Conservation (phyloP, 2,888 invertebrate species). For the Melieria picta region DNA sequence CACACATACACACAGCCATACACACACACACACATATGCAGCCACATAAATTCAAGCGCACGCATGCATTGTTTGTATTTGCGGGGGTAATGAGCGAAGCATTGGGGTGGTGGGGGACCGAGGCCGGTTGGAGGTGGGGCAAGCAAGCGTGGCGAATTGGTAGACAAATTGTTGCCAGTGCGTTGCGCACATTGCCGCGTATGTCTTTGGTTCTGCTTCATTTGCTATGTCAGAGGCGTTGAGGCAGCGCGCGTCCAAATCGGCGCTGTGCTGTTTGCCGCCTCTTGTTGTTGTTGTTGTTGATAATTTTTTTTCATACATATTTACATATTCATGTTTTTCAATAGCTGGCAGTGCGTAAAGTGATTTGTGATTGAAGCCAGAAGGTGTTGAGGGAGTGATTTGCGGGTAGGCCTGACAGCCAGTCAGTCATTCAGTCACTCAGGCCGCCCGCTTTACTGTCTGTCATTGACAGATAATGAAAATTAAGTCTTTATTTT, state of each 20-base stretch:
- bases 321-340: not conserved
- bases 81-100: constrained; percentile 20
- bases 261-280: no score
- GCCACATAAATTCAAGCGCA: not conserved
- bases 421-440: no score
- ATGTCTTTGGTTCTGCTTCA: constrained; percentile 1
- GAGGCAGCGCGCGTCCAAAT: no score
- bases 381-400: not conserved
- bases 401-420: no score
- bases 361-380: not conserved
- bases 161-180: constrained; percentile 10
- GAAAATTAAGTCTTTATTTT: constrained; percentile 7
- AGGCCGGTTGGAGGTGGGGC: not conserved
- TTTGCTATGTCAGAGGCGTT: not conserved
- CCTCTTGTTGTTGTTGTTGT: no score
- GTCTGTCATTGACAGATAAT: constrained; percentile 21
- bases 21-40: not conserved
- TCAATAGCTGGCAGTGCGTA: not conserved
- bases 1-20: not conserved
- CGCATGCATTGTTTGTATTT: not conserved
- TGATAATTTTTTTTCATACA: no score
- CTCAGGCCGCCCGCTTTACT: not conserved
- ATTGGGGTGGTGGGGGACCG: not conserved
- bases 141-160: constrained; percentile 8
- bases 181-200: not conserved